Percentiles rank a stretch among this genome's conserved stretches.
These are phyloP conservation scores for Lagria hirta DNA, from an alignment of 2,888 invertebrate genomes.

Conservation along the genomic window DNA sequence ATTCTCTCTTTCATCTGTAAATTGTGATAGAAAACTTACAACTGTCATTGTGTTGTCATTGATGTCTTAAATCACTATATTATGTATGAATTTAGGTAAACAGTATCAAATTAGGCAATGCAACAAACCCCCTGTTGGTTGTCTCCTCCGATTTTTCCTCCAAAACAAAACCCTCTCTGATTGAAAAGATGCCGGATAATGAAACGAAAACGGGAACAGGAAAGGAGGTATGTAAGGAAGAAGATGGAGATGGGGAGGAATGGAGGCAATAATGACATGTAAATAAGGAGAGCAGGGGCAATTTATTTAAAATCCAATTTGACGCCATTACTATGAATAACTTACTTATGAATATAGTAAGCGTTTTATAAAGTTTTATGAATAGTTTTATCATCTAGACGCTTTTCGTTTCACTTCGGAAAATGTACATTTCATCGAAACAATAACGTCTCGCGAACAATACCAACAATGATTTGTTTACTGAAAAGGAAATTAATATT, in stretches of 20 bases:
- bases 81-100: too few relatives aligned
- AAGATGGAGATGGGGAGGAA: constrained; percentile 29
- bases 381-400: constrained; percentile 34
- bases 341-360: constrained; percentile 40
- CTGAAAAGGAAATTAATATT: constrained; percentile 27
- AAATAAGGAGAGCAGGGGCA: constrained; percentile 47
- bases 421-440: constrained; percentile 28
- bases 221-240: constrained; percentile 20
- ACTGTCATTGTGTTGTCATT: too few relatives aligned
- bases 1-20: too few relatives aligned
- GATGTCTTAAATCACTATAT: too few relatives aligned
- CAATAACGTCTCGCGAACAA: constrained; percentile 28
- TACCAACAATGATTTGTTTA: constrained; percentile 29
- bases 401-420: constrained; percentile 12
- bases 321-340: constrained; percentile 44
- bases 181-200: constrained; percentile 27
- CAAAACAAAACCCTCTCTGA: too few relatives aligned
- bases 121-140: too few relatives aligned
- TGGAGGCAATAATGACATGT: constrained; percentile 45
- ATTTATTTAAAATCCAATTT: constrained; percentile 48
- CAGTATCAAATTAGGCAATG: too few relatives aligned
- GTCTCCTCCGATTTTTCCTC: too few relatives aligned
- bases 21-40: too few relatives aligned
- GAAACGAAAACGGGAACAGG: constrained; percentile 24
- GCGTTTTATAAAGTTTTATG: constrained; percentile 36